phyloP scores from a whole-genome alignment of 2,888 invertebrate genomes.

The Drosophila longiperda region DNA sequence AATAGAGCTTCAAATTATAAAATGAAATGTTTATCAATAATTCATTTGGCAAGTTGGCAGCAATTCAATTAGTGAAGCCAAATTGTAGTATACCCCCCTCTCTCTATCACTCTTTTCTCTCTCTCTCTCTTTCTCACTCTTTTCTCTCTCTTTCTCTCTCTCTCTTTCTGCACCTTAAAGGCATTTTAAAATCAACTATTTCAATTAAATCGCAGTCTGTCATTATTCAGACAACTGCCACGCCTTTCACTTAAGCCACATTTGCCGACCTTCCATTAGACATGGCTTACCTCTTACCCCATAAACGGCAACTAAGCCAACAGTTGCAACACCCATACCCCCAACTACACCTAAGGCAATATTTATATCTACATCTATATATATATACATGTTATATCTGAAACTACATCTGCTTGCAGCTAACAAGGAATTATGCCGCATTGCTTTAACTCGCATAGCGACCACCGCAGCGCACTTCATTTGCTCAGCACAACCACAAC shows the following conservation, averaged over 20 bases:
- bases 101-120: neutral
- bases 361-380: neutral
- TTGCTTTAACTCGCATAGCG: constrained; percentile 38
- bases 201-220: constrained; percentile 25
- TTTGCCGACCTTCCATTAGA: constrained; percentile 25
- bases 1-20: neutral
- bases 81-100: neutral
- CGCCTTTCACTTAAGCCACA: constrained; percentile 14
- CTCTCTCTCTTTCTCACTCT: neutral
- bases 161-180: neutral
- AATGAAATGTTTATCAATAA: neutral
- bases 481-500: constrained; percentile 41
- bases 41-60: neutral
- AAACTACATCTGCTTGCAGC: constrained; percentile 35
- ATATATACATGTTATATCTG: constrained; percentile 20
- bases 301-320: constrained; percentile 31
- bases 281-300: constrained; percentile 23
- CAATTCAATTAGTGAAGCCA: neutral
- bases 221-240: constrained; percentile 37
- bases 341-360: neutral
- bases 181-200: constrained; percentile 23
- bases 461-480: constrained; percentile 56
- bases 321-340: too few species aligned
- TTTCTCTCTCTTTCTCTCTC: neutral
- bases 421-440: constrained; percentile 59